A percentile compares a stretch with the other conserved stretches of the same genome.
Conservation (phyloP, 2,113 vertebrate species). For the Crocuta crocuta region DNA sequence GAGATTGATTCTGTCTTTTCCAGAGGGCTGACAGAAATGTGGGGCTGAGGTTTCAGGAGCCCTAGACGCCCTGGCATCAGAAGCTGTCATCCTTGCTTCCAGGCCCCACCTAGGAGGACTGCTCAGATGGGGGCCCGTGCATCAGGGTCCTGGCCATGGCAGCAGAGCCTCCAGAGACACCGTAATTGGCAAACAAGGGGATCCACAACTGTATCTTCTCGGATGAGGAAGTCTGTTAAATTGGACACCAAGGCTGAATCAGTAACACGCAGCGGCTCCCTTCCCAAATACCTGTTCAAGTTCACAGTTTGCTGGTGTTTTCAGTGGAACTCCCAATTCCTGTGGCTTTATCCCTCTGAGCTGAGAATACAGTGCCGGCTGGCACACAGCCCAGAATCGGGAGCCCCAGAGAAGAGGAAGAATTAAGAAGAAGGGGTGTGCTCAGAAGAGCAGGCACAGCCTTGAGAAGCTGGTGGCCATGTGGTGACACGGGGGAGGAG, state of each 20-base stretch:
- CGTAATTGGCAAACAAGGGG: accelerated
- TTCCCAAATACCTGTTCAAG: background rate
- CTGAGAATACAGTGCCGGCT: conserved; percentile 63
- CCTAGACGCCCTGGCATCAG: background rate
- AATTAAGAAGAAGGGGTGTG: background rate
- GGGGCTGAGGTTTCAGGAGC: background rate
- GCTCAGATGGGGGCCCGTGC: background rate
- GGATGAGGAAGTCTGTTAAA: background rate
- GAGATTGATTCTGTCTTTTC: background rate
- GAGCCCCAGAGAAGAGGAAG: conserved; percentile 14
- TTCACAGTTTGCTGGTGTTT: background rate
- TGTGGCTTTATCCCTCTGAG: conserved; percentile 19
- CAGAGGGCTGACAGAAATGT: background rate
- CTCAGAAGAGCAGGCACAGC: background rate
- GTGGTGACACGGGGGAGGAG: background rate
- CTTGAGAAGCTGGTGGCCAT: background rate
- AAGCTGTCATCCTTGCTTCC: background rate
- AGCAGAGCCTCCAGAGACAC: background rate
- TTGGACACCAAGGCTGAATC: background rate
- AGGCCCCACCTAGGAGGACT: background rate
- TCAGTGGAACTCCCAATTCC: conserved; percentile 55
- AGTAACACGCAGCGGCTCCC: background rate
- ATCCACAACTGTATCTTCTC: background rate
- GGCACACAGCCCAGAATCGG: conserved; percentile 49
- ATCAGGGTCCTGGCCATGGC: background rate